Evolutionary conservation across 1,140 invertebrate genomes (phyloP).

Genomic region (Macrosteles quadrilineatus): DNA sequence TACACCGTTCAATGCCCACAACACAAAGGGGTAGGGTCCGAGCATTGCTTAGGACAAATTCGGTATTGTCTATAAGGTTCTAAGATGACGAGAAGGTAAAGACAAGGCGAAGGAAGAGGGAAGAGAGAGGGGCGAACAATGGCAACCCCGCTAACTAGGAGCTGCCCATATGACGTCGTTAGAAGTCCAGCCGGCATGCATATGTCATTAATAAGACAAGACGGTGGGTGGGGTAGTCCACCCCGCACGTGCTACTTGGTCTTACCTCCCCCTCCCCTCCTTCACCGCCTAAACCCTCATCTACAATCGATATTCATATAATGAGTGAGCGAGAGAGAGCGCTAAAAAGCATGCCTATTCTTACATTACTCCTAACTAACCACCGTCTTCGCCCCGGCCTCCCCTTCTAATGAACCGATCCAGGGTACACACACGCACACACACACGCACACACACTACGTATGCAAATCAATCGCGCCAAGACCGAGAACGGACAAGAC

Average conservation of each 20-base stretch:
- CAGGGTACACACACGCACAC: slow-evolving; percentile 23
- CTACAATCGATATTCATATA: slow-evolving; percentile 37
- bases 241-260: slow-evolving; percentile 34
- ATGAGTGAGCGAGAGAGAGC: slow-evolving; percentile 35
- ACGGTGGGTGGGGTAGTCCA: slow-evolving; percentile 25
- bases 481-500: slow-evolving; percentile 14
- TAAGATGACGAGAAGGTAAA: slow-evolving; percentile 22
- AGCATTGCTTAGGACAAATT: slow-evolving; percentile 4
- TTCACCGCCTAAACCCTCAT: slow-evolving; percentile 25
- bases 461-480: slow-evolving; percentile 20
- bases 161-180: slow-evolving; percentile 29
- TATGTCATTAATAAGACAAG: slow-evolving; percentile 38
- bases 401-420: slow-evolving; percentile 27
- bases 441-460: slow-evolving; percentile 5
- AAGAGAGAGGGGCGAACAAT: neutral
- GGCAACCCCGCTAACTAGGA: slow-evolving; percentile 11
- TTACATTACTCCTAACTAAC: slow-evolving; percentile 32
- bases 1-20: too few relatives aligned
- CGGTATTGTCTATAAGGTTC: slow-evolving; percentile 20
- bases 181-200: slow-evolving; percentile 31
- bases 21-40: neutral
- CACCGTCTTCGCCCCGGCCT: slow-evolving; percentile 28
- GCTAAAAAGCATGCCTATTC: slow-evolving; percentile 32
- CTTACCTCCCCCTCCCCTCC: slow-evolving; percentile 20
- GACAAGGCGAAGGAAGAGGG: slow-evolving; percentile 11